These are phyloP conservation scores for Pelecanus crispus DNA, from an alignment of 2,113 vertebrate species.

Conservation along the genomic window DNA sequence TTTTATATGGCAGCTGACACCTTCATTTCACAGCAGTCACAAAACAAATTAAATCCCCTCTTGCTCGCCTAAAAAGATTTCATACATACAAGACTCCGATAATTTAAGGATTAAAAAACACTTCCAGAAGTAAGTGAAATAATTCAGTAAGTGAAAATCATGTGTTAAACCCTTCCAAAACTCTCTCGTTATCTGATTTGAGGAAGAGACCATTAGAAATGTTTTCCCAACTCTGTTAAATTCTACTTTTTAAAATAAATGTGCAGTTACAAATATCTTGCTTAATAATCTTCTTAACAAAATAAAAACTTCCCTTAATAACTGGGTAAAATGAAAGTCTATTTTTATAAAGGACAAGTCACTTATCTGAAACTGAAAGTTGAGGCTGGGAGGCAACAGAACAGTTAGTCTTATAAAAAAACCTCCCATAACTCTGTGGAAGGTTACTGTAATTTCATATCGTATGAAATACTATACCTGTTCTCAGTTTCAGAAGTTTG, in stretches of 20 bases:
- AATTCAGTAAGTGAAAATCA: not conserved
- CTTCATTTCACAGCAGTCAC: not conserved
- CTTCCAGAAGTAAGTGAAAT: not conserved
- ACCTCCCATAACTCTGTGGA: not conserved
- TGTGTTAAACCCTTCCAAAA: not conserved
- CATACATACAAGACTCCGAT: not conserved
- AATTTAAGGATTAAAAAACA: not conserved
- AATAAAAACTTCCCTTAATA: not conserved
- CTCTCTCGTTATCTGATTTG: not conserved
- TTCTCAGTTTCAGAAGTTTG: constrained; percentile 61
- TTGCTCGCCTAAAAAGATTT: not conserved
- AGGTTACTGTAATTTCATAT: not conserved
- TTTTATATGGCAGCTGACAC: not conserved
- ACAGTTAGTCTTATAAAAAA: not conserved
- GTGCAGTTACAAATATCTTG: not conserved
- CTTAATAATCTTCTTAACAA: not conserved
- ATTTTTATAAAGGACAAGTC: not conserved
- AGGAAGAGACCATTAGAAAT: not conserved
- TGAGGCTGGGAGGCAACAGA: not conserved
- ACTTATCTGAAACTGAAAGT: not conserved
- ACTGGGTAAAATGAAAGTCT: not conserved
- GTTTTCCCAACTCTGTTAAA: not conserved
- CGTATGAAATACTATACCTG: constrained; percentile 58
- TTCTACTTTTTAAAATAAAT: not conserved
- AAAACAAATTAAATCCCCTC: not conserved